These are phyloP conservation scores for Odontocolon sp. DNA, from an alignment of 2,888 invertebrate species.

Conservation along the genomic window DNA sequence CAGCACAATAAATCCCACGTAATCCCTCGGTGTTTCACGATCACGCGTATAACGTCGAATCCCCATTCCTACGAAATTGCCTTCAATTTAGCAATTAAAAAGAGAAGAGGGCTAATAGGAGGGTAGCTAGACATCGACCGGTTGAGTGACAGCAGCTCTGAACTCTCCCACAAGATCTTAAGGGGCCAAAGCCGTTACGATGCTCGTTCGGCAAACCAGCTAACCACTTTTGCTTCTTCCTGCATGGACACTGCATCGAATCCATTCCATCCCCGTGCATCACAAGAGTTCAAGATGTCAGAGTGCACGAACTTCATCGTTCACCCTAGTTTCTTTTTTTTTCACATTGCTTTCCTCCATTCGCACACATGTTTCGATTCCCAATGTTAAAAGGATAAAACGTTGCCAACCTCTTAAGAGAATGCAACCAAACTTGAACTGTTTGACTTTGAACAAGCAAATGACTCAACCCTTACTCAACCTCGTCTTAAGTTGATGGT, in stretches of 20 bases:
- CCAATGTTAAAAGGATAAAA: too few relatives aligned
- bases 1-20: conserved; percentile 62
- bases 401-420: too few relatives aligned
- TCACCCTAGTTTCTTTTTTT: not conserved
- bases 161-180: conserved; percentile 74
- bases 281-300: conserved; percentile 30
- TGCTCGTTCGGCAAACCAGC: too few relatives aligned
- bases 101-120: conserved; percentile 78
- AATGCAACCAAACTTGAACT: too few relatives aligned
- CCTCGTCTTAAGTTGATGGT: too few relatives aligned
- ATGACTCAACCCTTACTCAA: too few relatives aligned
- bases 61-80: conserved; percentile 78
- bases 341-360: too few relatives aligned
- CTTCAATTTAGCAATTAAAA: conserved; percentile 81
- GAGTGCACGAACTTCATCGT: conserved; percentile 46
- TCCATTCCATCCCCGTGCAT: conserved; percentile 24
- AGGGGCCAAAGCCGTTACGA: too few relatives aligned
- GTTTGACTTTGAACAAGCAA: too few relatives aligned
- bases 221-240: conserved; percentile 24
- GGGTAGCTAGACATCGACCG: conserved; percentile 78
- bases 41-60: conserved; percentile 68
- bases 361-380: too few relatives aligned
- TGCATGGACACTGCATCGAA: conserved; percentile 29
- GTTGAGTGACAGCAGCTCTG: conserved; percentile 78
- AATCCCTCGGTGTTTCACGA: conserved; percentile 56